phyloP scores from a whole-genome alignment of 2,113 vertebrate species.

The Maylandia zebra region DNA sequence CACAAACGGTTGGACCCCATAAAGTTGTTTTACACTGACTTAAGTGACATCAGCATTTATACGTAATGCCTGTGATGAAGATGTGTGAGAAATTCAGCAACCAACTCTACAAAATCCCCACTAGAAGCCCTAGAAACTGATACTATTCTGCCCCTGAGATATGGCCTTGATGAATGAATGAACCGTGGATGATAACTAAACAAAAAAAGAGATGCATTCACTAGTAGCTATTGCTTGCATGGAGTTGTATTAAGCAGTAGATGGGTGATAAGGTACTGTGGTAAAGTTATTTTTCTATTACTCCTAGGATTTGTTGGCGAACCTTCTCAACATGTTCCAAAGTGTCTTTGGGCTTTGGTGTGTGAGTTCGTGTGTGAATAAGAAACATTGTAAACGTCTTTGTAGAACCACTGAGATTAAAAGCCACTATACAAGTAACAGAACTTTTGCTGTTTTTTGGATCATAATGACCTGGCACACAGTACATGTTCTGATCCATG shows the following conservation, averaged over 20 bases:
- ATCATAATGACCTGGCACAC: neutral
- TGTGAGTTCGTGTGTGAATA: neutral
- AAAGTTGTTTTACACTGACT: neutral
- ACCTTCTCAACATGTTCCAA: neutral
- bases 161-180: neutral
- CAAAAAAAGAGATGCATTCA: neutral
- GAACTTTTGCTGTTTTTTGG: neutral
- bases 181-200: neutral
- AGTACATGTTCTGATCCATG: neutral
- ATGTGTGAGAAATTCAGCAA: neutral
- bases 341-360: neutral
- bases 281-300: neutral
- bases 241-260: neutral
- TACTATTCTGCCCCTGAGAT: neutral
- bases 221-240: neutral
- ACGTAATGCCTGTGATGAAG: neutral
- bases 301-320: neutral
- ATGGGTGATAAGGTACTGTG: neutral
- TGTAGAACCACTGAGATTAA: neutral
- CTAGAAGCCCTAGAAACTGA: neutral
- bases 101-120: fast-evolving
- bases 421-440: neutral
- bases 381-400: neutral
- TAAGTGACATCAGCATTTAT: neutral
- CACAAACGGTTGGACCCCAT: neutral